phyloP scores from a whole-genome alignment of 2,888 invertebrate genomes.

The Ceriagrion tenellum region DNA sequence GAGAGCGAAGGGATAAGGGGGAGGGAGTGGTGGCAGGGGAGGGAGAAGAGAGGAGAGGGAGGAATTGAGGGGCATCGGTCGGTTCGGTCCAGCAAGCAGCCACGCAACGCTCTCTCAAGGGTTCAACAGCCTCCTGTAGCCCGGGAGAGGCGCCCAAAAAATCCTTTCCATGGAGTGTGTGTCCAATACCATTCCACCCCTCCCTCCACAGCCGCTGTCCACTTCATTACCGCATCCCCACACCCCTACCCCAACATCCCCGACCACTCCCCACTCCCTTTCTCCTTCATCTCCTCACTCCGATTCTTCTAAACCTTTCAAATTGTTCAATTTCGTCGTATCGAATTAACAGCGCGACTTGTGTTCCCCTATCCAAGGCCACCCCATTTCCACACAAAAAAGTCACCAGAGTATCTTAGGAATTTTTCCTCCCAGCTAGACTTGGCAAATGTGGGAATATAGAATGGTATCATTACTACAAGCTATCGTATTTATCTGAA shows the following conservation, averaged over 20 bases:
- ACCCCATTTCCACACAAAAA: too few species aligned
- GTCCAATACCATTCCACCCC: background rate
- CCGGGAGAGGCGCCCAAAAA: conserved; percentile 54
- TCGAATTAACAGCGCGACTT: background rate
- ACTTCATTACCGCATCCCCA: background rate
- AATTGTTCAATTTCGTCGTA: too few species aligned
- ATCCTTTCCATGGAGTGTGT: conserved; percentile 27
- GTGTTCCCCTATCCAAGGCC: background rate
- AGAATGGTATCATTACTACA: too few species aligned
- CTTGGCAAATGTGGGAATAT: too few species aligned
- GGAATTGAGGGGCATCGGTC: background rate
- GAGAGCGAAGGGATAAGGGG: too few species aligned
- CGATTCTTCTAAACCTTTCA: background rate
- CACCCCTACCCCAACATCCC: background rate
- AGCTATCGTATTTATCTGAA: too few species aligned
- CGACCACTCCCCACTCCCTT: background rate
- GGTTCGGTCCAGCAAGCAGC: conserved; percentile 25
- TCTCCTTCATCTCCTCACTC: too few species aligned
- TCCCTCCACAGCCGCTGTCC: background rate
- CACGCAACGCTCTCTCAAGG: background rate
- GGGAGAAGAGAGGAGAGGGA: background rate
- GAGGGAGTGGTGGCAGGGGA: background rate
- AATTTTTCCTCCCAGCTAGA: background rate
- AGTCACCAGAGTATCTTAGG: background rate
- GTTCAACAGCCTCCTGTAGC: conserved; percentile 61